Percentiles rank a stretch among this genome's conserved stretches.
These are phyloP conservation scores for Xylota segnis DNA, from an alignment of 2,888 invertebrate genomes.

Conservation along the genomic window DNA sequence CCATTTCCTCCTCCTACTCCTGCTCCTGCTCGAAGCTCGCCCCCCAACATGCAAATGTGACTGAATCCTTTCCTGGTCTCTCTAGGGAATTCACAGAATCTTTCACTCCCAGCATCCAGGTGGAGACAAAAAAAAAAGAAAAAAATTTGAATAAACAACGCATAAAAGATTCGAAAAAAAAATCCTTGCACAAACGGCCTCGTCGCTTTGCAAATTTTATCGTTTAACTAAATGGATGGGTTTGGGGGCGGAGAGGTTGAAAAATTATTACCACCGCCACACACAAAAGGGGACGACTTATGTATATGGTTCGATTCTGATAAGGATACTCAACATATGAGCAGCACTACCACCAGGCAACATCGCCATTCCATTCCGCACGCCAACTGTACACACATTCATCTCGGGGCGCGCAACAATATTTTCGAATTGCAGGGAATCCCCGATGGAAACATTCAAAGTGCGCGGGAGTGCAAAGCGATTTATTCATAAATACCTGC, in stretches of 20 bases:
- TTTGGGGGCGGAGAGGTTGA: neutral
- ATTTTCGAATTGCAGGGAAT: slow-evolving; percentile 51
- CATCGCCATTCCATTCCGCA: neutral
- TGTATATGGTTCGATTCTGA: slow-evolving; percentile 59
- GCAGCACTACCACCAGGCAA: slow-evolving; percentile 2
- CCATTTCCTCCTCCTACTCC: slow-evolving; percentile 11
- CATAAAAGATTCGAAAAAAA: slow-evolving; percentile 22
- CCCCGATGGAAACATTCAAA: slow-evolving; percentile 56
- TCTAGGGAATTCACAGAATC: slow-evolving; percentile 22
- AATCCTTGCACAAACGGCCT: slow-evolving; percentile 48
- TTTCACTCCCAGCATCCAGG: slow-evolving; percentile 15
- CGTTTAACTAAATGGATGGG: slow-evolving; percentile 47
- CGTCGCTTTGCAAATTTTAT: slow-evolving; percentile 62
- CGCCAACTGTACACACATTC: slow-evolving; percentile 8
- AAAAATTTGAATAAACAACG: slow-evolving; percentile 42
- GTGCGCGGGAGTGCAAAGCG: slow-evolving; percentile 52
- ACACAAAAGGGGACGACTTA: neutral
- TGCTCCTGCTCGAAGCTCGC: neutral
- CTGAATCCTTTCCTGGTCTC: slow-evolving; percentile 31
- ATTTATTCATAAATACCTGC: slow-evolving; percentile 73
- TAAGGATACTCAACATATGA: slow-evolving; percentile 55
- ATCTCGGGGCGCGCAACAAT: slow-evolving; percentile 26
- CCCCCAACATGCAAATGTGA: slow-evolving; percentile 42
- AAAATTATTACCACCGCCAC: slow-evolving; percentile 44
- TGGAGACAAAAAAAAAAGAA: slow-evolving; percentile 27